Evolutionary conservation across 2,797 vertebrate genomes (phyloP).

Genomic region (Iguana delicatissima): DNA sequence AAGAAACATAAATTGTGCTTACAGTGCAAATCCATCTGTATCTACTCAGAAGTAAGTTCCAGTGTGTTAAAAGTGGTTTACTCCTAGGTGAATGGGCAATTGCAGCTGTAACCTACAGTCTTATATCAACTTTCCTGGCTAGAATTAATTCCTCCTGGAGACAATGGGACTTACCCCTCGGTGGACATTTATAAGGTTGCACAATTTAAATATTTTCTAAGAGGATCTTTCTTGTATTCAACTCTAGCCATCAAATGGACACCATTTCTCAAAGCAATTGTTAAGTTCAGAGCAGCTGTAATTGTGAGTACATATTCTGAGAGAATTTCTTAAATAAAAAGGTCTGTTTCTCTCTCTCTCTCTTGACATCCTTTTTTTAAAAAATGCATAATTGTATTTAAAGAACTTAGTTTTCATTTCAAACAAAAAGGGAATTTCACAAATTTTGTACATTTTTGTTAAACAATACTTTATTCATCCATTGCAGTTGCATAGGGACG

Average conservation of each 20-base stretch:
- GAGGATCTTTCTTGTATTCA: no score
- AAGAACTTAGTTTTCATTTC: conserved; percentile 4
- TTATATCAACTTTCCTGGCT: no score
- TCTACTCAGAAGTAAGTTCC: no score
- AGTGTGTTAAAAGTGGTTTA: no score
- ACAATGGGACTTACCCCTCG: no score
- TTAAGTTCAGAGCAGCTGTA: neutral
- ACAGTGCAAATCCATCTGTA: no score
- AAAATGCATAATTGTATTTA: neutral
- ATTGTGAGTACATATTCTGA: neutral
- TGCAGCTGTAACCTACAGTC: no score
- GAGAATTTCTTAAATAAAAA: neutral
- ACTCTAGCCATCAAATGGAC: neutral
- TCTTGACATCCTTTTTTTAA: neutral
- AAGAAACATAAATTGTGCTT: neutral
- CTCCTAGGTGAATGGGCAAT: no score
- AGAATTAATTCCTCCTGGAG: no score
- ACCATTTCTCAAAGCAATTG: conserved; percentile 7
- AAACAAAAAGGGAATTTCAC: neutral
- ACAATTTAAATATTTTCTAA: no score
- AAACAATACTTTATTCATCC: neutral
- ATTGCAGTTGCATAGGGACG: neutral
- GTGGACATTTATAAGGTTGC: no score
- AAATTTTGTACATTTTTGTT: neutral
- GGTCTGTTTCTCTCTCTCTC: neutral